These are phyloP conservation scores for Clavelina lepadiformis DNA, from an alignment of 23 tunicate species.

Conservation along the genomic window DNA sequence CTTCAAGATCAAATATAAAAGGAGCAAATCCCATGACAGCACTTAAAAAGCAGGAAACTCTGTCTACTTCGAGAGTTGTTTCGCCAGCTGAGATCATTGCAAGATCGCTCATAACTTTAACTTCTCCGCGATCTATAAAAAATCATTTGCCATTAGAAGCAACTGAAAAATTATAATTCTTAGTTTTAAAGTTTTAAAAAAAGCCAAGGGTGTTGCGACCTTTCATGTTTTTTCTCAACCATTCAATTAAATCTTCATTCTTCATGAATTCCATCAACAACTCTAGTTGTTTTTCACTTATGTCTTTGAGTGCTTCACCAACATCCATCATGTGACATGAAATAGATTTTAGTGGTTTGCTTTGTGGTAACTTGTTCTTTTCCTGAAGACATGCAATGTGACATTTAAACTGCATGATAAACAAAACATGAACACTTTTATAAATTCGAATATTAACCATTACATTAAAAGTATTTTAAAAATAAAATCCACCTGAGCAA, in stretches of 20 bases:
- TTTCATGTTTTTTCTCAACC: slow-evolving; percentile 69
- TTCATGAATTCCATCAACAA: slow-evolving; percentile 26
- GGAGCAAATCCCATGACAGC: slow-evolving; percentile 91
- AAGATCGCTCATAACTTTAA: slow-evolving; percentile 75
- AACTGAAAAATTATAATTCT: slow-evolving; percentile 1
- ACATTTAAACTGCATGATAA: neutral
- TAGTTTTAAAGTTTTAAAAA: neutral
- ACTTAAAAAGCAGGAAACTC: slow-evolving; percentile 66
- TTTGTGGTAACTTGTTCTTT: neutral
- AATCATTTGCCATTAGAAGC: neutral
- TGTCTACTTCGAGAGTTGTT: slow-evolving; percentile 49
- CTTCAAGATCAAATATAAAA: slow-evolving; percentile 50
- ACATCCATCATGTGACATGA: slow-evolving; percentile 3
- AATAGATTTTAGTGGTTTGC: neutral
- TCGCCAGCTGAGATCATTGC: slow-evolving; percentile 88
- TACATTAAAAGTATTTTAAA: neutral
- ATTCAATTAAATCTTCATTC: slow-evolving; percentile 46
- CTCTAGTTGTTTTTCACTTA: neutral
- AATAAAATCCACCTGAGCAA: slow-evolving; percentile 10
- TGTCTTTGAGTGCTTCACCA: neutral
- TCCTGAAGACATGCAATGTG: slow-evolving; percentile 7
- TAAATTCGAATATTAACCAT: neutral
- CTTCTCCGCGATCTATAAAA: slow-evolving; percentile 65
- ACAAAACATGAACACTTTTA: neutral
- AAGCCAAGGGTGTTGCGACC: slow-evolving; percentile 4